Evolutionary conservation across 2,797 vertebrate species (phyloP).

Genomic region (Dallia pectoralis): DNA sequence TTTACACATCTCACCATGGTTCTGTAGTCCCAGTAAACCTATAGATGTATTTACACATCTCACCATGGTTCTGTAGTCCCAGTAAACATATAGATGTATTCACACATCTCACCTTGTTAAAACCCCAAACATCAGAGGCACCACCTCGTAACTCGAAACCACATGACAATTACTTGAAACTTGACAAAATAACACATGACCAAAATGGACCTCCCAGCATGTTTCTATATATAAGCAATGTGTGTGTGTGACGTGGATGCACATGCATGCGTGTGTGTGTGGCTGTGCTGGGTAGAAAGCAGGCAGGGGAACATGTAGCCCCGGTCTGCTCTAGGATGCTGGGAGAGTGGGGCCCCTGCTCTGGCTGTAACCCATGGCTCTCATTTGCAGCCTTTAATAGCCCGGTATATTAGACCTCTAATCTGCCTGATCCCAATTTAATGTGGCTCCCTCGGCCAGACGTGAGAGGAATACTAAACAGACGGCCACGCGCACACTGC

Average conservation of each 20-base stretch:
- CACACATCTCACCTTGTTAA: too few relatives aligned
- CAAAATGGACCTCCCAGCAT: not conserved
- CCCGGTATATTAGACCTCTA: slow-evolving; percentile 92
- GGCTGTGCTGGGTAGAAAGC: not conserved
- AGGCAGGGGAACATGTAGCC: not conserved
- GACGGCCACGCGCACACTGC: slow-evolving; percentile 67
- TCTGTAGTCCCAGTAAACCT: too few relatives aligned
- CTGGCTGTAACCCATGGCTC: slow-evolving; percentile 80
- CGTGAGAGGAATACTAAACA: slow-evolving; percentile 82
- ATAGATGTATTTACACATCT: too few relatives aligned
- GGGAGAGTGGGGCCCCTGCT: slow-evolving; percentile 61
- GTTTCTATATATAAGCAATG: slow-evolving; percentile 8
- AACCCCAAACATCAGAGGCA: too few relatives aligned
- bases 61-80: too few relatives aligned
- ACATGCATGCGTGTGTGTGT: not conserved
- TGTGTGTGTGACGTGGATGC: not conserved
- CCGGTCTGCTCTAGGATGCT: slow-evolving; percentile 55
- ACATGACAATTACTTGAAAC: too few relatives aligned
- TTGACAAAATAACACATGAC: too few relatives aligned
- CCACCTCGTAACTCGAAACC: too few relatives aligned
- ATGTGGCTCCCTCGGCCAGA: slow-evolving; percentile 83
- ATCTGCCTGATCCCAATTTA: slow-evolving; percentile 99
- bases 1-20: too few relatives aligned
- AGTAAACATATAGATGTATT: too few relatives aligned
- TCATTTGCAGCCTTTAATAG: slow-evolving; percentile 96